phyloP scores from a whole-genome alignment of 2,888 invertebrate species.

The Catocala nupta region DNA sequence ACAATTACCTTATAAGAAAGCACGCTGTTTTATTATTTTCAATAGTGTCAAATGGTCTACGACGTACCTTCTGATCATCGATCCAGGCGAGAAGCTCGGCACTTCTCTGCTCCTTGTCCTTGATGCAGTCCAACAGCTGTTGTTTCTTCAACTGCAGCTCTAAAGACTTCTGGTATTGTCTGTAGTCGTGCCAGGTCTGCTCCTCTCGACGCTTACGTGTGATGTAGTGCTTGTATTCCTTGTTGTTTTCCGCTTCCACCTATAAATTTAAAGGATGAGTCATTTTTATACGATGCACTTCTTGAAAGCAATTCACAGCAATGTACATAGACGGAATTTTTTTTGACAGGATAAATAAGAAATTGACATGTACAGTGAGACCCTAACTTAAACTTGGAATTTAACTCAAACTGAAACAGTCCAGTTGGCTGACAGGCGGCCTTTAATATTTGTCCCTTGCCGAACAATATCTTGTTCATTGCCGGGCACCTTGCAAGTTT shows the following conservation, averaged over 20 bases:
- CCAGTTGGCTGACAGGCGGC: too few species aligned
- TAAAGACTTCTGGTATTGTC: conserved; percentile 62
- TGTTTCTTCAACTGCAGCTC: conserved; percentile 61
- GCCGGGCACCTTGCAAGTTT: too few species aligned
- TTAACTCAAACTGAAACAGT: neutral
- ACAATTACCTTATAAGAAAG: too few species aligned
- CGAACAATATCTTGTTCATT: too few species aligned
- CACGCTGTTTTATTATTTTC: too few species aligned
- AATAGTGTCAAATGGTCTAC: neutral
- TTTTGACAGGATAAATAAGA: too few species aligned
- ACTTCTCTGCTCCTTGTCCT: conserved; percentile 67
- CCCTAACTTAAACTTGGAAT: neutral
- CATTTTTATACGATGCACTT: too few species aligned
- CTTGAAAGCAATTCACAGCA: too few species aligned
- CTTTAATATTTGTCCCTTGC: too few species aligned
- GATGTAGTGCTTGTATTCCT: conserved; percentile 81
- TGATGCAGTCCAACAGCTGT: conserved; percentile 66
- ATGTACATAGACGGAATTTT: too few species aligned
- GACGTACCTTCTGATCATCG: conserved; percentile 70
- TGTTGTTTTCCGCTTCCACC: conserved; percentile 76
- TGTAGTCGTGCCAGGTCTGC: conserved; percentile 74
- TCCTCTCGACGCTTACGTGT: conserved; percentile 75
- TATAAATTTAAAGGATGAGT: conserved; percentile 28
- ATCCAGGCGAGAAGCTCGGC: conserved; percentile 62
- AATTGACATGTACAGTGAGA: neutral